Evolutionary conservation across 2,113 vertebrate genomes (phyloP).

Genomic region (Cinclus cinclus): DNA sequence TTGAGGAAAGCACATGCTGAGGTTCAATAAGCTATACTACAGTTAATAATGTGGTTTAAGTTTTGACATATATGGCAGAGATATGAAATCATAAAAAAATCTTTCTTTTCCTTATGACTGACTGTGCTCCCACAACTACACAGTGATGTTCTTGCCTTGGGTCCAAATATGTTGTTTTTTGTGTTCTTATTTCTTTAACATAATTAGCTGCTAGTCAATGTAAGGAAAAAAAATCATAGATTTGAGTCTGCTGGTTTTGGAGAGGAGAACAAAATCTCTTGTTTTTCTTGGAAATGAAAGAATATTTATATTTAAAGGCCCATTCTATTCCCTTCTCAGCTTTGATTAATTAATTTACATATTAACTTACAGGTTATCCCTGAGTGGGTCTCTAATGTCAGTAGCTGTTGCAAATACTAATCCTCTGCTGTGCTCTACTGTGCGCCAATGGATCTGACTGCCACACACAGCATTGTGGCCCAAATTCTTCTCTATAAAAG

Average conservation of each 20-base stretch:
- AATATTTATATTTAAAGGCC: neutral
- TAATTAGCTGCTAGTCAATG: neutral
- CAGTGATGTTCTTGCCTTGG: neutral
- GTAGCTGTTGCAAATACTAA: neutral
- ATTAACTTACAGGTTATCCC: neutral
- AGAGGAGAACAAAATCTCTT: neutral
- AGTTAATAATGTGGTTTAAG: neutral
- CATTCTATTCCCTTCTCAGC: neutral
- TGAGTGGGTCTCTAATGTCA: neutral
- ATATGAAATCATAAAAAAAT: neutral
- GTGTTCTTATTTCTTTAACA: neutral
- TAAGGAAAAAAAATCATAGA: neutral
- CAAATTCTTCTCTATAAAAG: neutral
- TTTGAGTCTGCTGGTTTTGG: neutral
- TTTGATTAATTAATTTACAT: neutral
- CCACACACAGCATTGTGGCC: neutral
- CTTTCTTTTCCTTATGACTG: neutral
- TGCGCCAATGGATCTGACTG: neutral
- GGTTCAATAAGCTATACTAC: neutral
- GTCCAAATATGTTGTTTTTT: neutral
- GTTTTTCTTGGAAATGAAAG: neutral
- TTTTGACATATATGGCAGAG: neutral
- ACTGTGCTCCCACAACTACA: neutral
- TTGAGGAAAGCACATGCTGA: neutral
- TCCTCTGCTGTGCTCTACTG: neutral